These are phyloP conservation scores for Liasis olivaceus DNA, from an alignment of 2,797 vertebrate genomes.

Conservation along the genomic window DNA sequence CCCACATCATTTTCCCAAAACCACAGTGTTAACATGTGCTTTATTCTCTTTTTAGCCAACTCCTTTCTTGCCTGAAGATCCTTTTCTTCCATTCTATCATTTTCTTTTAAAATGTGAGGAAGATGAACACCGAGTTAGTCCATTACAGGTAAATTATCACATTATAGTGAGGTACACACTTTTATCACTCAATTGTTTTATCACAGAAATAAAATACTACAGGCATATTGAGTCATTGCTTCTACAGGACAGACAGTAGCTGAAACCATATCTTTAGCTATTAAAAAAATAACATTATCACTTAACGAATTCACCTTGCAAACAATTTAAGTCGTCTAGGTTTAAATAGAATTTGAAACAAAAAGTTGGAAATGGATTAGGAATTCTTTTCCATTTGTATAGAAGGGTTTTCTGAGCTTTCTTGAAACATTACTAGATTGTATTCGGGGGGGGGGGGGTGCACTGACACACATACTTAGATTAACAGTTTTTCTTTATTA, in stretches of 20 bases:
- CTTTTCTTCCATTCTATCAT: constrained; percentile 40
- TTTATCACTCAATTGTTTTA: constrained; percentile 37
- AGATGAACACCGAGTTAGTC: constrained; percentile 27
- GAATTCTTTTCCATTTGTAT: background rate
- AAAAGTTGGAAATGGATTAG: background rate
- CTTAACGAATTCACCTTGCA: background rate
- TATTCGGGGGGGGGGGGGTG: background rate
- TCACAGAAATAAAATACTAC: background rate
- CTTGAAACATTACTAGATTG: background rate
- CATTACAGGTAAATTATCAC: constrained; percentile 38
- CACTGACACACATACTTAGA: background rate
- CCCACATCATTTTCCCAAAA: background rate
- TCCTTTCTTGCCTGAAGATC: constrained; percentile 52
- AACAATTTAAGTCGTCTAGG: background rate
- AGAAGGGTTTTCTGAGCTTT: background rate
- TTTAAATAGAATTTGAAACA: background rate
- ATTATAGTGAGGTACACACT: constrained; percentile 1
- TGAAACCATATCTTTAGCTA: background rate
- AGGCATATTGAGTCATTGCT: constrained; percentile 19
- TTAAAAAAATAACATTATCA: background rate
- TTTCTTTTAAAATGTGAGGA: constrained; percentile 37
- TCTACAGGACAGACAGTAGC: background rate
- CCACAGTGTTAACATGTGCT: constrained; percentile 2
- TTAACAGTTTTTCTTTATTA: background rate
- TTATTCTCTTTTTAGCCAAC: background rate